Evolutionary conservation across 2,797 vertebrate species (phyloP), one percentile per base, ranked within the genome.

Genomic region (Takifugu rubripes): DNA sequence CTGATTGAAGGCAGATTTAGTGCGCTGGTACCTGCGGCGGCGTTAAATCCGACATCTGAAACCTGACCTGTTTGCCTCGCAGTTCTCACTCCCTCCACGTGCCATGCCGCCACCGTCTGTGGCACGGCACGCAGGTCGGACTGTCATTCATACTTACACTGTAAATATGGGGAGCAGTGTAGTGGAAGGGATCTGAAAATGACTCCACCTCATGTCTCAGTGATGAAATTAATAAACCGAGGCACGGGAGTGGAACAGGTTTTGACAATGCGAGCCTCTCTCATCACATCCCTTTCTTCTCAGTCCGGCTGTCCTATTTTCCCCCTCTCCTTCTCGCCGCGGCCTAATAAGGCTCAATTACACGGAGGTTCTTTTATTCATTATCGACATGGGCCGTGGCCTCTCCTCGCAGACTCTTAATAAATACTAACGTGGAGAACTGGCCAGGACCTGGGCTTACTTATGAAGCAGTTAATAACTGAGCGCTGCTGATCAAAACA

Each of bases 401-500:
- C 70, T 76, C 73, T 91, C 91, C 93, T 92, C 93, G 92, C 91
- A 89, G 91, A 90, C 91, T 90, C 88, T 89, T 94, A 93, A 93
- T 92, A 94, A 93, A 94, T 91, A 90, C 89, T 92, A 94, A 93
- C 89, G 1, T 79, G 86, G 90, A 92, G 90, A 92, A 94, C 94
- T 93, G 94, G 93, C 92, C 88, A 78, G 86, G 91, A 66, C 76
- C 87, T 81, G 88, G 59, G 91, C 92, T 94, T 93, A 94, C 94
- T 95, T 94, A 94, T 94, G 93, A 94, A 94, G 90, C 89, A 61
- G 86, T 94, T 95, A 94, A 95, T 96, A 95, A 95, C 91, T 74
- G 93, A 91, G 81, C 80, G 88, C 89, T 65, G 72, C 62, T 81
- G 86, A 91, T 85, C 82, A 92, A 91, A 93, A 91, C 81, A 83